These are phyloP conservation scores for Labeo calbasu DNA, from an alignment of 2,797 vertebrate species.

Conservation along the genomic window DNA sequence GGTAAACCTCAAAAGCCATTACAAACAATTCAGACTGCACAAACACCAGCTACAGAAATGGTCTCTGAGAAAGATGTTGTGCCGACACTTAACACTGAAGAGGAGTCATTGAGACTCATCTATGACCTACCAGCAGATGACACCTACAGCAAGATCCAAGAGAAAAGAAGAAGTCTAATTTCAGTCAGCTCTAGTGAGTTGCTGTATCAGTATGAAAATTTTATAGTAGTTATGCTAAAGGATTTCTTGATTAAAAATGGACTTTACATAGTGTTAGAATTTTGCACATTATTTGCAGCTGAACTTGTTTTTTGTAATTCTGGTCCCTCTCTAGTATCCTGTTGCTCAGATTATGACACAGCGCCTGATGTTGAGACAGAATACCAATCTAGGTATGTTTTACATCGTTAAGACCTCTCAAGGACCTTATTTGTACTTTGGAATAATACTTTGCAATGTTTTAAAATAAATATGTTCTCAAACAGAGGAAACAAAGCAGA, in stretches of 20 bases:
- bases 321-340: conserved; percentile 80
- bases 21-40: conserved; percentile 10
- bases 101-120: conserved; percentile 30
- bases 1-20: conserved; percentile 44
- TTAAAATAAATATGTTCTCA: conserved; percentile 12
- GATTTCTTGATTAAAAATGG: not conserved
- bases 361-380: conserved; percentile 86
- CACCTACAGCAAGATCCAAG: conserved; percentile 75
- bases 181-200: conserved; percentile 76
- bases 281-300: not conserved
- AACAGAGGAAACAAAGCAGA: conserved; percentile 67
- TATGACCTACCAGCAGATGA: conserved; percentile 48
- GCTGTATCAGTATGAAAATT: not conserved
- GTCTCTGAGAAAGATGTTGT: conserved; percentile 16
- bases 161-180: conserved; percentile 78
- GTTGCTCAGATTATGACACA: conserved; percentile 93
- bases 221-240: no score
- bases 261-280: not conserved
- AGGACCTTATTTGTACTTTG: not conserved
- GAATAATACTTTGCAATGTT: not conserved
- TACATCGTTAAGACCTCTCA: not conserved
- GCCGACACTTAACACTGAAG: conserved; percentile 24
- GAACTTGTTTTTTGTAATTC: not conserved
- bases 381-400: conserved; percentile 69
- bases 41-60: not conserved